Percentiles rank a stretch among this genome's conserved stretches.
Evolutionary conservation across 1,140 invertebrate species (phyloP).

Genomic region (Xylocopa sonorina): DNA sequence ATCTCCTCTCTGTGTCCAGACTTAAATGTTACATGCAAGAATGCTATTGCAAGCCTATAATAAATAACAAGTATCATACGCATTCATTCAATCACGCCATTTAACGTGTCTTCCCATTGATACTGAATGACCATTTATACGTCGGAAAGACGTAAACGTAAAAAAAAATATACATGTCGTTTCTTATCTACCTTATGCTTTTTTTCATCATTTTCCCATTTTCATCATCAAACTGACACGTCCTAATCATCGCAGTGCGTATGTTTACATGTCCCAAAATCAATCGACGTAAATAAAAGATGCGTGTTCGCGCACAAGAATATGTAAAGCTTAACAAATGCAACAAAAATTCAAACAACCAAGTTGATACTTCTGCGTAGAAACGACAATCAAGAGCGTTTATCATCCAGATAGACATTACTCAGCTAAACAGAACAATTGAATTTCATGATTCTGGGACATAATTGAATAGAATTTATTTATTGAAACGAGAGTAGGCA

Average conservation of each 20-base stretch:
- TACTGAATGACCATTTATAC: constrained; percentile 17
- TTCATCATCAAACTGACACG: too few relatives aligned
- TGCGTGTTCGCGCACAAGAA: background rate
- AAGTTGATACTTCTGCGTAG: too few relatives aligned
- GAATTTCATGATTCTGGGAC: constrained; percentile 13
- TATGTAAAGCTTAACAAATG: background rate
- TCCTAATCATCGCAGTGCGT: too few relatives aligned
- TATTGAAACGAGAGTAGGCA: constrained; percentile 7
- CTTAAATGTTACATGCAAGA: constrained; percentile 77
- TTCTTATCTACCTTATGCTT: too few relatives aligned
- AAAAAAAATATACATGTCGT: too few relatives aligned
- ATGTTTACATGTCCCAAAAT: constrained; percentile 38
- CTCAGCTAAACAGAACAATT: too few relatives aligned
- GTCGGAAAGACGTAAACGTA: background rate
- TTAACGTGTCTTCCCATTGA: too few relatives aligned
- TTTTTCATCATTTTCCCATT: background rate
- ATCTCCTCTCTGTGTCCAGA: constrained; percentile 80
- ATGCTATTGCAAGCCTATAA: constrained; percentile 58
- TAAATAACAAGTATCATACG: constrained; percentile 34
- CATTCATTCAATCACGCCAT: constrained; percentile 53
- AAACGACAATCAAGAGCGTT: background rate
- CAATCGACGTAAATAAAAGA: constrained; percentile 1
- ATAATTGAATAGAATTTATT: constrained; percentile 2
- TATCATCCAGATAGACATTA: background rate
- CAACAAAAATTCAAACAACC: too few relatives aligned